Base-by-base conservation (phyloP, 1,140 invertebrate species). In the Eupristina koningsbergeri region DNA sequence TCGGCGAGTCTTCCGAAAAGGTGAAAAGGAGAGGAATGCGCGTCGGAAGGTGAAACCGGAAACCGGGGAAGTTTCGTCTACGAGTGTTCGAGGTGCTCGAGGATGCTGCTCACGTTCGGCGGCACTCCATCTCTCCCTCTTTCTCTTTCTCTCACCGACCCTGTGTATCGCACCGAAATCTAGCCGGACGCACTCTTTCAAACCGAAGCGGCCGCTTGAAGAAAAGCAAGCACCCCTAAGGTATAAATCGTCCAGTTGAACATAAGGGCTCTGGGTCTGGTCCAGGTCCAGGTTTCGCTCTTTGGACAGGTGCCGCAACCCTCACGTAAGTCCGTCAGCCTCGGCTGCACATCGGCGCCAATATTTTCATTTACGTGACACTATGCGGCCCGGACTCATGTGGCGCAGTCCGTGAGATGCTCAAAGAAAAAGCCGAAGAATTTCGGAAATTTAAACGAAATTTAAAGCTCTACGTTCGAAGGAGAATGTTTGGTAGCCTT, bases 361-460 rank as follows among this genome's bases (percentile, higher is more conserved):
- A 83, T 83, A 83, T 83, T 83, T 78, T 83, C 81, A 78, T 73
- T 71, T 83, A 71, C 64, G 81, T 63, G 75, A 83, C 50, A 75
- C 53, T 39, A 50, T 36, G 53, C 50, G 19, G 19, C 8, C 34
- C n/a, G 29, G n/a, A 22, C 31, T 17, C 13, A 36, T 36, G 45
- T 39, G 58, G 39, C n/a, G 39, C 26, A 31, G 0, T 64, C 58
- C 34, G 36, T n/a, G 5, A n/a, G n/a, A n/a, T 0, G 8, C 11
- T 15, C 63, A 64, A 47, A 45, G 41, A 29, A 29, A 8, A 15
- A 45, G 39, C 50, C n/a, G 2, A 45, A 19, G 45, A 80, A 80
- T 71, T 73, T 9, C 0, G 31, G 34, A 80, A 71, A 80, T 69
- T 61, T n/a, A n/a, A n/a, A n/a, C n/a, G n/a, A n/a, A n/a, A n/a